Conservation (phyloP, 1,140 invertebrate species). For the Lysiphlebus fabarum region DNA sequence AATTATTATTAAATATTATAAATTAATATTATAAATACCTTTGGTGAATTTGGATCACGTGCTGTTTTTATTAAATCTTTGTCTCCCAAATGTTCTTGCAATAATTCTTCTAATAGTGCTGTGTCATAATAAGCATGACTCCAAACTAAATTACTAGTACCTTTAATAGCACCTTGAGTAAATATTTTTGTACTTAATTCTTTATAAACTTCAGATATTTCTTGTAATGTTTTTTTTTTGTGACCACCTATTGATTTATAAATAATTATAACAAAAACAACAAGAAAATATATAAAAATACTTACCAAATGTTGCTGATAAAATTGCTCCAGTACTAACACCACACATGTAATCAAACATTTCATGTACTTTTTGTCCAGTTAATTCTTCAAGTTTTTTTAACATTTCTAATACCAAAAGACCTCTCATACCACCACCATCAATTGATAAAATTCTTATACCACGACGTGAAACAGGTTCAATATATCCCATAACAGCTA, state of each 20-base stretch:
- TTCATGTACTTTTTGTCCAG: slow-evolving; percentile 64
- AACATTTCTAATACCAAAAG: slow-evolving; percentile 79
- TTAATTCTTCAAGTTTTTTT: slow-evolving; percentile 70
- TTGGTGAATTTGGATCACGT: slow-evolving; percentile 61
- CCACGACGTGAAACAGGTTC: slow-evolving; percentile 69
- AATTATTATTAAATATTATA: neutral
- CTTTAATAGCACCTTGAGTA: slow-evolving; percentile 66
- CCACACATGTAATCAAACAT: slow-evolving; percentile 90
- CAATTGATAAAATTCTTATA: slow-evolving; percentile 80
- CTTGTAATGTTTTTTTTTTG: slow-evolving; percentile 59
- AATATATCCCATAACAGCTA: slow-evolving; percentile 73
- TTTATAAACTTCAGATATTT: slow-evolving; percentile 67
- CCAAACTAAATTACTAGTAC: slow-evolving; percentile 77
- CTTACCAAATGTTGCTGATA: slow-evolving; percentile 66
- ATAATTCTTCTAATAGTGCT: slow-evolving; percentile 76
- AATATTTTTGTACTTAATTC: slow-evolving; percentile 71
- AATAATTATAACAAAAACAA: slow-evolving; percentile 5
- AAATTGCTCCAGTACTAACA: slow-evolving; percentile 84
- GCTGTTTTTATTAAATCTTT: slow-evolving; percentile 65
- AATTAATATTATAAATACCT: slow-evolving; percentile 50
- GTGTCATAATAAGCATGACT: slow-evolving; percentile 91
- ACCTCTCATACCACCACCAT: slow-evolving; percentile 87
- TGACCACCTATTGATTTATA: slow-evolving; percentile 59
- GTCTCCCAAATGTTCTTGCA: slow-evolving; percentile 71
- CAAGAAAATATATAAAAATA: slow-evolving; percentile 28